Conservation (phyloP, 92 coral and sea anemone genomes). For the Zoanthus gigantus region DNA sequence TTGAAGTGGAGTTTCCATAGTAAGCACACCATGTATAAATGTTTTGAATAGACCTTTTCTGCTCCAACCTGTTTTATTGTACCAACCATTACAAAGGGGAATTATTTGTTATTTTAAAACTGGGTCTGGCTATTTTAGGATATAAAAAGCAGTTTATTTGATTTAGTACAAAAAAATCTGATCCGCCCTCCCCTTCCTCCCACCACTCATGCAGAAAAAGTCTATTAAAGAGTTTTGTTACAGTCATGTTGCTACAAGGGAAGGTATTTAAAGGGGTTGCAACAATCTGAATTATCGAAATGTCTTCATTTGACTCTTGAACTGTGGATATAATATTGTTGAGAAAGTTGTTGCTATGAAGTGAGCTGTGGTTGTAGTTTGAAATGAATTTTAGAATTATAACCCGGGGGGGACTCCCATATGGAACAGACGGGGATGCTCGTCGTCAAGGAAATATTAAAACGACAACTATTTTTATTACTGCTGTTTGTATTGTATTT, state of each 20-base stretch:
- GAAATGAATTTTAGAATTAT: constrained; percentile 2
- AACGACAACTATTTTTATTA: no score
- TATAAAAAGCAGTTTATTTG: constrained; percentile 7
- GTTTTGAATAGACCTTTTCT: constrained; percentile 9
- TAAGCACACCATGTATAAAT: constrained; percentile 11
- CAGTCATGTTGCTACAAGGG: constrained; percentile 9
- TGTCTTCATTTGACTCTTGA: constrained; percentile 7
- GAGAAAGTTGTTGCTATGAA: constrained; percentile 1
- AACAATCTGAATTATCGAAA: constrained; percentile 12
- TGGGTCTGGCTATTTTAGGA: constrained; percentile 8
- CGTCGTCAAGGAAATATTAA: no score
- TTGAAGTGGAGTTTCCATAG: constrained; percentile 25
- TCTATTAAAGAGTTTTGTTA: constrained; percentile 1
- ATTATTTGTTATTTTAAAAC: constrained; percentile 6
- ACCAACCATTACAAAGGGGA: constrained; percentile 12
- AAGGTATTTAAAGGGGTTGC: constrained; percentile 17
- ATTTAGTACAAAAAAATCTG: constrained; percentile 1
- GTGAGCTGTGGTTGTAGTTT: constrained; percentile 17
- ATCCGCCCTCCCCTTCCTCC: background rate
- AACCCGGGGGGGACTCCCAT: no score
- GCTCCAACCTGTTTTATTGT: constrained; percentile 10
- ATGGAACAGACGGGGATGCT: no score
- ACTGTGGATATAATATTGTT: constrained; percentile 9
- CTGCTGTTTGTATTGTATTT: no score
- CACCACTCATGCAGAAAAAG: constrained; percentile 6